phyloP scores from a whole-genome alignment of 2,113 vertebrate species.

The Motacilla tschutschensis region DNA sequence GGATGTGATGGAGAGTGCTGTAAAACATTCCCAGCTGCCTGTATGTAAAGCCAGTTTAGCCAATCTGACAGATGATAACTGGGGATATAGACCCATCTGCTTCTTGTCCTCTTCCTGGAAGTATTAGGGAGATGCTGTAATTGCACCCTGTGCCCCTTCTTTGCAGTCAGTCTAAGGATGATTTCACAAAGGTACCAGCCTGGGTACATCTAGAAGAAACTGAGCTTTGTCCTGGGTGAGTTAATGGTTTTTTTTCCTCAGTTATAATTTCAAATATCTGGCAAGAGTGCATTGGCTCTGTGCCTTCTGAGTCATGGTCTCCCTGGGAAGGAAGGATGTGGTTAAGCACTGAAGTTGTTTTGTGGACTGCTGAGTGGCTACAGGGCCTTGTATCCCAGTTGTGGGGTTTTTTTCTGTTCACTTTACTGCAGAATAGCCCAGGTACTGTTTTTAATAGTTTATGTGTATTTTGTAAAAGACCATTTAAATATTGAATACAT shows the following conservation, averaged over 20 bases:
- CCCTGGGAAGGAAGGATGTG: background rate
- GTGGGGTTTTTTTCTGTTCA: background rate
- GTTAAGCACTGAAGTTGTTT: background rate
- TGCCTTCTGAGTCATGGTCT: background rate
- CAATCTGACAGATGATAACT: background rate
- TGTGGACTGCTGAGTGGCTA: background rate
- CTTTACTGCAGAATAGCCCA: background rate
- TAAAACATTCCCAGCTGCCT: background rate
- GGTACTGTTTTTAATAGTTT: conserved; percentile 35
- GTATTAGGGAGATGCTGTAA: background rate
- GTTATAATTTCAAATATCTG: background rate
- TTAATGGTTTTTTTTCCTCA: background rate
- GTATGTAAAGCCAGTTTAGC: background rate
- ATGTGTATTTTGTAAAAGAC: conserved; percentile 51
- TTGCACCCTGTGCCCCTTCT: background rate
- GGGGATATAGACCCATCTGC: background rate
- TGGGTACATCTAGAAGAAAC: background rate
- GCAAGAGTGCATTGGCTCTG: background rate
- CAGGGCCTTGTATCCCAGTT: background rate
- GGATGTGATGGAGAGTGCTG: background rate
- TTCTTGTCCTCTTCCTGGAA: background rate
- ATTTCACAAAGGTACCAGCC: background rate
- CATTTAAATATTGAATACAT: conserved; percentile 55
- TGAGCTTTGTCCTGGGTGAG: background rate
- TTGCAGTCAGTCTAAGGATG: background rate